phyloP scores from a whole-genome alignment of 1,140 invertebrate genomes.

The Littorina saxatilis region DNA sequence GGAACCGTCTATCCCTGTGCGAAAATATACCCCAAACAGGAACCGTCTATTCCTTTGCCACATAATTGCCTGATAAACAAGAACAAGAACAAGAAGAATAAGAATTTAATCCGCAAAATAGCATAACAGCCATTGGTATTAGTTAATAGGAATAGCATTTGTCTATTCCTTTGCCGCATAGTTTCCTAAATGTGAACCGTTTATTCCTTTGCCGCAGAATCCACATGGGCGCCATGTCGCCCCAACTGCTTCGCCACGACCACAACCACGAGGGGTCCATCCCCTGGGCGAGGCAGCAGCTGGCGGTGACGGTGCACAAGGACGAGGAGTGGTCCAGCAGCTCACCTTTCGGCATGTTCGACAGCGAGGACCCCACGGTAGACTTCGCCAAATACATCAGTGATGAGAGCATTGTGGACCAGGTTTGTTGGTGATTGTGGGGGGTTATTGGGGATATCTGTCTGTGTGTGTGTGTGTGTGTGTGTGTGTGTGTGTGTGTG shows the following conservation, averaged over 20 bases:
- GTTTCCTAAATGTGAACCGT: too few species aligned
- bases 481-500: neutral
- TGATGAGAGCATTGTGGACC: slow-evolving; percentile 65
- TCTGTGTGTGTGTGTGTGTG: neutral
- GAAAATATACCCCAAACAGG: too few species aligned
- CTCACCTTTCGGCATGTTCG: slow-evolving; percentile 64
- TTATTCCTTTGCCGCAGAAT: too few species aligned
- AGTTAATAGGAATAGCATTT: too few species aligned
- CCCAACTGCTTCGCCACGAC: slow-evolving; percentile 60
- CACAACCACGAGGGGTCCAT: slow-evolving; percentile 56
- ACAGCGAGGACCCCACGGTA: slow-evolving; percentile 60
- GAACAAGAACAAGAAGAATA: too few species aligned
- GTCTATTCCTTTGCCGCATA: too few species aligned
- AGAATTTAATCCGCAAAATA: too few species aligned
- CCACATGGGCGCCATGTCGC: slow-evolving; percentile 34
- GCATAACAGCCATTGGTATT: too few species aligned
- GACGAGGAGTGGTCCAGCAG: slow-evolving; percentile 66
- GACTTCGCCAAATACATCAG: slow-evolving; percentile 66
- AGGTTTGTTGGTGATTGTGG: slow-evolving; percentile 42
- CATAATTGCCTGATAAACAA: too few species aligned
- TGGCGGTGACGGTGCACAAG: slow-evolving; percentile 69
- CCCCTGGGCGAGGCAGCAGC: slow-evolving; percentile 66
- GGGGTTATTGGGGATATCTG: too few species aligned
- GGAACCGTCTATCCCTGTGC: too few species aligned
- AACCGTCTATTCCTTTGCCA: too few species aligned